Evolutionary conservation across 2,113 vertebrate genomes (phyloP).

Genomic region (Oenanthe melanoleuca): DNA sequence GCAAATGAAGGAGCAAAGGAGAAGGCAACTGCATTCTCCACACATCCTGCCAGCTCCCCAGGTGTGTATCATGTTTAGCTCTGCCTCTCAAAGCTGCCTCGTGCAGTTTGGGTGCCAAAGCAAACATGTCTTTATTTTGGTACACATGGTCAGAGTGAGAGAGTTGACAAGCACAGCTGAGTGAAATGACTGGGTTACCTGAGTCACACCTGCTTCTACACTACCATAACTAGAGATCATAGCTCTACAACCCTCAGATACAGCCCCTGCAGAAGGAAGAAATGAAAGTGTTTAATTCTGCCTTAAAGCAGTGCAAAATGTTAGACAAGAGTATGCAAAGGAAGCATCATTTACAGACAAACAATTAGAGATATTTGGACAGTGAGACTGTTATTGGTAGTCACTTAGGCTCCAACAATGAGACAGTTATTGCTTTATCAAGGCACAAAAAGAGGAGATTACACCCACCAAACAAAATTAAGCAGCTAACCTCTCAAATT

Average conservation of each 20-base stretch:
- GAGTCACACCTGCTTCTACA: background rate
- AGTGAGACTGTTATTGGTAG: background rate
- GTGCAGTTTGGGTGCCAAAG: background rate
- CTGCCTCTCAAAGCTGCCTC: background rate
- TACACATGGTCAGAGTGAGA: background rate
- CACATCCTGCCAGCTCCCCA: background rate
- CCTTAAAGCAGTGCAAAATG: background rate
- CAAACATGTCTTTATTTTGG: background rate
- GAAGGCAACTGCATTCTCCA: background rate
- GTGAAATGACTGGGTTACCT: background rate
- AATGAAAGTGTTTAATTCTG: background rate
- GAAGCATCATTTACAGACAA: background rate
- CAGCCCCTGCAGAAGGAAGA: background rate
- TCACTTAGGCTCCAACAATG: background rate
- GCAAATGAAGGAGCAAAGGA: background rate
- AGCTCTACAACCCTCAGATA: background rate
- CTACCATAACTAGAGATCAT: background rate
- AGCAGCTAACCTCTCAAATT: background rate
- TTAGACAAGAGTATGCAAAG: background rate
- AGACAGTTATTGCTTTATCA: background rate
- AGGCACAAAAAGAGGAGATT: background rate
- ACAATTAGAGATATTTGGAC: background rate
- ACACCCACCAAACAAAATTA: background rate
- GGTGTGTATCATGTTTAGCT: background rate
- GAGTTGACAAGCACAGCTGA: background rate